A percentile compares a stretch with the other conserved stretches of the same genome.
Conservation (phyloP, 2,888 invertebrate genomes). For the Parasteatoda lunata region DNA sequence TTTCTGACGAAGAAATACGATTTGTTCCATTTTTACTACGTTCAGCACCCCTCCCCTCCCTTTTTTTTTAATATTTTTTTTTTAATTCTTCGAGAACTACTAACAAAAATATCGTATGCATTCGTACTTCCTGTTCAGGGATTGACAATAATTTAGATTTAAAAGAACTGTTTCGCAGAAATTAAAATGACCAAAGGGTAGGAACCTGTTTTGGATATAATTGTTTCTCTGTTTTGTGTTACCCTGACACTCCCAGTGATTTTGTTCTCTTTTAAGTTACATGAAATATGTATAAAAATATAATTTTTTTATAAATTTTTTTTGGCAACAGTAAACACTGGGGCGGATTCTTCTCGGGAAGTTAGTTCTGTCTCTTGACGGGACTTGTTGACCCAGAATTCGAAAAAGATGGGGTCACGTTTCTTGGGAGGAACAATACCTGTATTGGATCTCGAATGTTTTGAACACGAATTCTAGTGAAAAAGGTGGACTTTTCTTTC, state of each 20-base stretch:
- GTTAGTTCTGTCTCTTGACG: neutral
- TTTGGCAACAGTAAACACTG: neutral
- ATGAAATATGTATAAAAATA: neutral
- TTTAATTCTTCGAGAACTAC: neutral
- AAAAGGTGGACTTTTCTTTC: neutral
- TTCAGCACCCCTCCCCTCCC: neutral
- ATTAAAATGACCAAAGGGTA: neutral
- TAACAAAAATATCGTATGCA: neutral
- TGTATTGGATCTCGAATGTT: neutral
- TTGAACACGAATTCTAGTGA: neutral
- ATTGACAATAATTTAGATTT: neutral
- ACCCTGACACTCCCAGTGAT: constrained; percentile 19
- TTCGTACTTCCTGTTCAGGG: constrained; percentile 21
- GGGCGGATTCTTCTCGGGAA: constrained; percentile 1
- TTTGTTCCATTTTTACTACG: constrained; percentile 43
- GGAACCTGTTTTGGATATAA: constrained; percentile 21
- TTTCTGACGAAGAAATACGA: constrained; percentile 9
- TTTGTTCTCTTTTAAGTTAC: neutral
- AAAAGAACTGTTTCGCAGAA: neutral
- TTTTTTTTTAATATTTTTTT: neutral
- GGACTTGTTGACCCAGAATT: constrained; percentile 42
- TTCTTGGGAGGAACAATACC: constrained; percentile 24
- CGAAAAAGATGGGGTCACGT: constrained; percentile 41
- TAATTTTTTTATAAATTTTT: neutral
- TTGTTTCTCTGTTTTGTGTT: constrained; percentile 13